Percentiles rank a stretch among this genome's conserved stretches.
Evolutionary conservation across 2,797 vertebrate species (phyloP).

Genomic region (Gambusia yucatana): DNA sequence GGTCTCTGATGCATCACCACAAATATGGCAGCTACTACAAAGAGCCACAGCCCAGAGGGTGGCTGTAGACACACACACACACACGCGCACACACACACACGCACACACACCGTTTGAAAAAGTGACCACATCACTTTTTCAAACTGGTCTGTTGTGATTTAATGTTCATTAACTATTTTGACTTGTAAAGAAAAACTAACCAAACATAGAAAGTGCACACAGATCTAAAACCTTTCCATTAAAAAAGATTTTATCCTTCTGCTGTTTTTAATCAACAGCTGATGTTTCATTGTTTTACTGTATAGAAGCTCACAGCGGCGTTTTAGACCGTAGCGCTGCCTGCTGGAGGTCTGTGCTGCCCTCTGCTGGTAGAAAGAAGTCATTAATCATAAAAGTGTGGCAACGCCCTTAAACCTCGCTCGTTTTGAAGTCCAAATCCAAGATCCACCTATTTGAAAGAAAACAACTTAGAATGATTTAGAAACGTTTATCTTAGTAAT

Average conservation of each 20-base stretch:
- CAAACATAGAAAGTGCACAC: neutral
- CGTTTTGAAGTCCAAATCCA: neutral
- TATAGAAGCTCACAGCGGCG: neutral
- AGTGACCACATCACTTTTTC: neutral
- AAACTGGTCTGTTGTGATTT: conserved; percentile 1
- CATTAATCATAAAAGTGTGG: neutral
- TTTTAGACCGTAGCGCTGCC: neutral
- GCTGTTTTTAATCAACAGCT: conserved; percentile 5
- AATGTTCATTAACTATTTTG: neutral
- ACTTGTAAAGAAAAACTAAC: neutral
- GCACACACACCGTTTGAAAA: neutral
- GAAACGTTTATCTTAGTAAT: neutral
- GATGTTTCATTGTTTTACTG: neutral
- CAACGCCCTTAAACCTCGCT: neutral
- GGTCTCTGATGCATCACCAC: conserved; percentile 89
- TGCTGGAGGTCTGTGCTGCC: conserved; percentile 32
- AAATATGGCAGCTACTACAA: conserved; percentile 86
- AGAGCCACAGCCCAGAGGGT: conserved; percentile 86
- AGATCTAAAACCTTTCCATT: neutral
- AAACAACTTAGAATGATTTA: neutral
- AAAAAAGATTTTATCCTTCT: neutral
- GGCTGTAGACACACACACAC: conserved; percentile 80
- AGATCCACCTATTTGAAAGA: neutral
- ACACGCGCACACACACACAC: conserved; percentile 52
- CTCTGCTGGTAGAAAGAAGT: conserved; percentile 48